Evolutionary conservation across 2,888 invertebrate genomes (phyloP), one percentile per base, ranked within the genome.

Genomic region (Macrosiphum euphorbiae): DNA sequence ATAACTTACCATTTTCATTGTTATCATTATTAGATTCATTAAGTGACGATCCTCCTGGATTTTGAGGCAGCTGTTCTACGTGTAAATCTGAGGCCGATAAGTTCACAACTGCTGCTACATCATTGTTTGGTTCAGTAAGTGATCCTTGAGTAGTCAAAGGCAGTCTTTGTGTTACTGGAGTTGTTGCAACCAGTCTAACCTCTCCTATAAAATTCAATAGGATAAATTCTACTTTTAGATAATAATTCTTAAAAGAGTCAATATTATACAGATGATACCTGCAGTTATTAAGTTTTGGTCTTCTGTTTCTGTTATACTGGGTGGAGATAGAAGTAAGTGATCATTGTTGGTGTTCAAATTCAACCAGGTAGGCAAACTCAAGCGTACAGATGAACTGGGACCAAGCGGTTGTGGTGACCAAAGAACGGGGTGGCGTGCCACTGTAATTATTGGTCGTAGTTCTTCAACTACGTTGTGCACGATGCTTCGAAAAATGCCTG

Each of bases 381-480:
- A 96, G 96, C 95, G 96, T 96, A 95, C 96, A 96, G 88, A 96
- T 96, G 96, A 96, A 95, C 94, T 86, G 88, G 89, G 92, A 87
- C 92, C 94, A 94, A 94, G 90, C n/a, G 90, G 94, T 95, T 95
- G 95, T 96, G 96, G 96, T 96, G 96, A 90, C 1, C 96, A 94
- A 94, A 97, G 96, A 91, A 97, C 90, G 24, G 94, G 94, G 13
- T 94, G 44, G 11, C 94, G 94, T 35, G 90, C 92, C 95, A 97
- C 96, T 96, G 97, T 97, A 28, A 97, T 97, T 13, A 97, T 96
- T n/a, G 97, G 97, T 95, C 97, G 96, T 92, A 97, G 97, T 96
- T 97, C 97, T 95, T 97, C 96, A 94, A 97, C 96, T 97, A 95
- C 96, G 11, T 95, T 95, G n/a, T 96, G 95, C 91, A 96, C 95